Percentiles rank a stretch among this genome's conserved stretches.
phyloP scores from a whole-genome alignment of 2,797 vertebrate species.

The Neosilurus hyrtlii region DNA sequence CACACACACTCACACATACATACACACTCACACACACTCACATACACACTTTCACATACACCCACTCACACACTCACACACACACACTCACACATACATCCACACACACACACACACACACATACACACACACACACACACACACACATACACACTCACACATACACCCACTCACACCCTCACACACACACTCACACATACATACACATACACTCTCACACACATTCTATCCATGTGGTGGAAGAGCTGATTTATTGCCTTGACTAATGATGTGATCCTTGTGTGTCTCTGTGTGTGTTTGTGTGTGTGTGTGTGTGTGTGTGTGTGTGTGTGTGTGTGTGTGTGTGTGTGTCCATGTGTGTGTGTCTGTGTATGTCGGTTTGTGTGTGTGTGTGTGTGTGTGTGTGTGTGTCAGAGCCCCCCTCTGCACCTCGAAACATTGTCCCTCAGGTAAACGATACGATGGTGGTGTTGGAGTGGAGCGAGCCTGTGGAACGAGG shows the following conservation, averaged over 20 bases:
- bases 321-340: constrained; percentile 10
- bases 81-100: too few species aligned
- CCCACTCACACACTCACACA: too few species aligned
- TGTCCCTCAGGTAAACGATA: constrained; percentile 76
- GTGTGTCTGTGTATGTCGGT: neutral
- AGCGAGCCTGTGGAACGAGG: constrained; percentile 78
- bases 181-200: neutral
- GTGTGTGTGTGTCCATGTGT: too few species aligned
- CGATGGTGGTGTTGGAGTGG: constrained; percentile 79
- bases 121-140: too few species aligned
- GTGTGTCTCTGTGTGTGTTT: constrained; percentile 20
- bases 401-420: constrained; percentile 61
- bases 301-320: constrained; percentile 14
- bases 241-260: neutral
- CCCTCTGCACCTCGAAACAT: constrained; percentile 78
- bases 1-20: too few species aligned
- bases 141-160: too few species aligned
- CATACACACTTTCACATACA: too few species aligned
- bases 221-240: neutral
- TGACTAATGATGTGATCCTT: neutral
- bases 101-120: too few species aligned
- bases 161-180: too few species aligned
- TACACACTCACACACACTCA: too few species aligned
- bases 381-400: constrained; percentile 17
- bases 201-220: neutral